Base-by-base conservation (phyloP, 1,140 invertebrate genomes). In the Asobara japonica region DNA sequence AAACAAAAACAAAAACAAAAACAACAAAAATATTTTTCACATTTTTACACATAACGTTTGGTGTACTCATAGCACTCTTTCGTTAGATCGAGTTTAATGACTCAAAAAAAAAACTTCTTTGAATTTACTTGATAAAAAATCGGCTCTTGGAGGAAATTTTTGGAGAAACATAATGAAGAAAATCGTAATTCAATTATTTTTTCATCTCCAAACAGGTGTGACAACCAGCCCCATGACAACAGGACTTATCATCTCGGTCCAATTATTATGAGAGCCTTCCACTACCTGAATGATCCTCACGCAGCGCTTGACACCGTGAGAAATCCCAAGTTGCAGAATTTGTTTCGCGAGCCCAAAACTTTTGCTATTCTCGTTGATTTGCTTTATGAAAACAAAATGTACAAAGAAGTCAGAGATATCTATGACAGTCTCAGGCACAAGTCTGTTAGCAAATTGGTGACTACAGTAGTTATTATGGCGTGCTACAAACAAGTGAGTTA, bases 171-270 rank as follows among this genome's bases (percentile, higher is more conserved):
- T n/a, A n/a, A n/a, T n/a, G n/a, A n/a, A n/a, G n/a, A n/a, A n/a
- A n/a, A n/a, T n/a, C n/a, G n/a, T n/a, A n/a, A n/a, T n/a, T n/a
- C n/a, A n/a, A n/a, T n/a, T n/a, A n/a, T n/a, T n/a, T n/a, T n/a
- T n/a, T n/a, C n/a, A n/a, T n/a, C n/a, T n/a, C n/a, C n/a, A n/a
- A n/a, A n/a, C n/a, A n/a, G n/a, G n/a, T n/a, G n/a, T n/a, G n/a
- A n/a, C n/a, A n/a, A n/a, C n/a, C n/a, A n/a, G n/a, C n/a, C n/a
- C n/a, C n/a, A n/a, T n/a, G n/a, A n/a, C n/a, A n/a, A n/a, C n/a
- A n/a, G n/a, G n/a, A n/a, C n/a, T n/a, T 41, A 41, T 86, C 82
- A 92, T 7, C 96, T 96, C 91, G 95, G 95, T 0, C 94, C 95
- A 16, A 91, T 96, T 10, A 88, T 94, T 0, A 95, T 97, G 94